phyloP scores from a whole-genome alignment of 2,113 vertebrate genomes.

The Onychorhynchus coronatus region DNA sequence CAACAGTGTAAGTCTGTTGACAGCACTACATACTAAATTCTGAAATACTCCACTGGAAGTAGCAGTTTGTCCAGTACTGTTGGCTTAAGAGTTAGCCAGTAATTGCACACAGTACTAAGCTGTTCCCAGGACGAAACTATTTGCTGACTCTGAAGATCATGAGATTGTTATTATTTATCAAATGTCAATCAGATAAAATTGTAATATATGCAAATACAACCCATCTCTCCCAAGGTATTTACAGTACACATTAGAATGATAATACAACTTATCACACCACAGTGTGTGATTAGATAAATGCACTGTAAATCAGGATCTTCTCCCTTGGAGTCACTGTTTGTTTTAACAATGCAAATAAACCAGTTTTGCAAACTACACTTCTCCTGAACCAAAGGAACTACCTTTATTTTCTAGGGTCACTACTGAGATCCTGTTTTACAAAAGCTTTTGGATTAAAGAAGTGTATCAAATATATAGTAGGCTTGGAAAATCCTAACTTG shows the following conservation, averaged over 20 bases:
- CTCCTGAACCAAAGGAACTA: neutral
- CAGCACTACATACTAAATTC: neutral
- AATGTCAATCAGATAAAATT: constrained; percentile 6
- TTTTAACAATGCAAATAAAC: neutral
- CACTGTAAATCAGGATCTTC: neutral
- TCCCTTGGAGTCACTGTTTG: neutral
- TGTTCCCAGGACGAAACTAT: constrained; percentile 4
- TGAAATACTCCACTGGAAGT: constrained; percentile 12
- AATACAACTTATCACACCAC: neutral
- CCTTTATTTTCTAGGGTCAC: neutral
- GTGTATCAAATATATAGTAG: neutral
- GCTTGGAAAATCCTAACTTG: neutral
- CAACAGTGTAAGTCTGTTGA: neutral
- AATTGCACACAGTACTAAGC: neutral
- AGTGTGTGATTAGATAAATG: neutral
- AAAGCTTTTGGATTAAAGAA: neutral
- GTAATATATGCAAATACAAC: neutral
- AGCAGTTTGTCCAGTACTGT: neutral
- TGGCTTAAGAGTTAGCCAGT: neutral
- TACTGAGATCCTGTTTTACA: neutral
- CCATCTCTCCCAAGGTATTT: neutral
- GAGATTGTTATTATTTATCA: constrained; percentile 25
- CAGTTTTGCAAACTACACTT: neutral
- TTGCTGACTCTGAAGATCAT: neutral
- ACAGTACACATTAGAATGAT: neutral